phyloP scores from a whole-genome alignment of 2,797 vertebrate genomes.

The Telmatherina bonti region DNA sequence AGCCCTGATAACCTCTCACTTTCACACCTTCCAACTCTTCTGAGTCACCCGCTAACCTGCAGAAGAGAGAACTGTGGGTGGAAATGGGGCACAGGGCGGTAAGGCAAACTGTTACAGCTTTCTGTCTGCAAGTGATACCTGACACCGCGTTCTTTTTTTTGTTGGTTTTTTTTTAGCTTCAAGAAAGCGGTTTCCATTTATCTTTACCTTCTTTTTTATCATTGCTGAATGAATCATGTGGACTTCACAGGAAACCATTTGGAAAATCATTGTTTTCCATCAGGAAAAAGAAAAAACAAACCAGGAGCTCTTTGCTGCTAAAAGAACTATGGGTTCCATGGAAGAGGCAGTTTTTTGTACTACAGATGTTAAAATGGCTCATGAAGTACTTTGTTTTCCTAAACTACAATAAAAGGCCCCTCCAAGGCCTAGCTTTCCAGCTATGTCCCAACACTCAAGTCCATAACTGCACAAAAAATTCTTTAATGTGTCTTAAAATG shows the following conservation, averaged over 20 bases:
- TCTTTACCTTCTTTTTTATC: too few relatives aligned
- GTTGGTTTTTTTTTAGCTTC: too few relatives aligned
- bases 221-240: background rate
- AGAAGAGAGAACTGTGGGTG: background rate
- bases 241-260: background rate
- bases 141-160: background rate
- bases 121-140: background rate
- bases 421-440: too few relatives aligned
- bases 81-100: background rate
- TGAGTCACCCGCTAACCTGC: background rate
- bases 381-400: too few relatives aligned
- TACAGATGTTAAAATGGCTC: too few relatives aligned
- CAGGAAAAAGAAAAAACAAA: too few relatives aligned
- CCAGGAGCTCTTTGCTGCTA: too few relatives aligned
- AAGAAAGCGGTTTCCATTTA: background rate
- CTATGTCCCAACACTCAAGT: background rate
- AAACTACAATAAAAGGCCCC: too few relatives aligned
- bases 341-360: too few relatives aligned
- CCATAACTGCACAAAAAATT: background rate
- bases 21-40: background rate
- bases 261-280: background rate
- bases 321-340: too few relatives aligned
- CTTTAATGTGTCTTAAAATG: slow-evolving; percentile 23
- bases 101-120: background rate
- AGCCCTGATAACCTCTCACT: background rate